Percentiles rank a stretch among this genome's conserved stretches.
phyloP scores from a whole-genome alignment of 2,797 vertebrate species.

The Coregonus sp. region DNA sequence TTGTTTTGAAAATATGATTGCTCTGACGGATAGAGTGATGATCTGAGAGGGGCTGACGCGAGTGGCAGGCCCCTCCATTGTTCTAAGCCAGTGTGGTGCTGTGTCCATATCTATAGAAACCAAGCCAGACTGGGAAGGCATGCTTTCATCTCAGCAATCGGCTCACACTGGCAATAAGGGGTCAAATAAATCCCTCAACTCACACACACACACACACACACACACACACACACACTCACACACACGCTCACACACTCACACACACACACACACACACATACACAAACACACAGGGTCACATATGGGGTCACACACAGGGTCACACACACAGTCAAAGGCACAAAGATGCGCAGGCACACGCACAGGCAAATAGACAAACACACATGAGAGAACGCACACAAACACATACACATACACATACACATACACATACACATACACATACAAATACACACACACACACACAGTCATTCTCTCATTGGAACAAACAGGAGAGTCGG shows the following conservation, averaged over 20 bases:
- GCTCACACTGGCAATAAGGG: slow-evolving; percentile 59
- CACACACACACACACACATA: too few relatives aligned
- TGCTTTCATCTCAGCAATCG: slow-evolving; percentile 90
- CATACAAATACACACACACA: background rate
- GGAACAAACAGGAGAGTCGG: background rate
- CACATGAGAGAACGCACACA: too few relatives aligned
- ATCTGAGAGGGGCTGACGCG: slow-evolving; percentile 62
- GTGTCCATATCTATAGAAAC: slow-evolving; percentile 91
- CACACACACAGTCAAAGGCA: too few relatives aligned
- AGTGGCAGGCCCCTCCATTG: slow-evolving; percentile 79
- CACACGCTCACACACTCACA: too few relatives aligned
- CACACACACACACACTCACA: too few relatives aligned
- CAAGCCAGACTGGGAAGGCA: slow-evolving; percentile 79
- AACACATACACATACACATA: slow-evolving; percentile 8
- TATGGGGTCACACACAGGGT: too few relatives aligned
- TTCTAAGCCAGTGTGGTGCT: slow-evolving; percentile 79
- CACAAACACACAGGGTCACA: too few relatives aligned
- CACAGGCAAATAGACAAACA: too few relatives aligned
- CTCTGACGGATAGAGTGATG: slow-evolving; percentile 70
- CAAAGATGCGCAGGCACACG: too few relatives aligned
- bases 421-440: background rate
- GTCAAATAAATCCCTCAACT: too few relatives aligned
- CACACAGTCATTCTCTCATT: background rate
- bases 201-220: too few relatives aligned
- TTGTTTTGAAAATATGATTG: slow-evolving; percentile 82